phyloP scores from a whole-genome alignment of 2,797 vertebrate species.

The Megalops cyprinoides region DNA sequence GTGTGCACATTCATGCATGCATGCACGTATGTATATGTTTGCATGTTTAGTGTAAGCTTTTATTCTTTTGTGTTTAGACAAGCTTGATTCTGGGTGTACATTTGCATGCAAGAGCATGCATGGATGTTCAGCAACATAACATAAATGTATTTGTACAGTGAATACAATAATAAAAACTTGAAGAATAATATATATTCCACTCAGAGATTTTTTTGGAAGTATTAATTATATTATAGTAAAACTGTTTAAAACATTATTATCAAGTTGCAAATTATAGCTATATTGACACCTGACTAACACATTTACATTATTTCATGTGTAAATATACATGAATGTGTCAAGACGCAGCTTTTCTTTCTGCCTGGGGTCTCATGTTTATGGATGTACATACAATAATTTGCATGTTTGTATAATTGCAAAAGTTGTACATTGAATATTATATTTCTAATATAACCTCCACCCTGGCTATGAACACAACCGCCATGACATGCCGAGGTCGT shows the following conservation, averaged over 20 bases:
- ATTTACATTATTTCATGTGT: not conserved
- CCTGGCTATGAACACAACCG: not conserved
- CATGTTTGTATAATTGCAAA: not conserved
- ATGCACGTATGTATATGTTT: not conserved
- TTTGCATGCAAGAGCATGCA: not conserved
- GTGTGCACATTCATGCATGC: not conserved
- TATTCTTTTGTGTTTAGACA: not conserved
- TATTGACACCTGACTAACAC: not conserved
- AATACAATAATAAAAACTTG: not conserved
- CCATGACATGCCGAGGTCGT: not conserved
- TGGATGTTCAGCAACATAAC: not conserved
- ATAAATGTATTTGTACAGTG: not conserved
- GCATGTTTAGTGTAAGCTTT: too few relatives aligned
- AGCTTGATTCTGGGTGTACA: not conserved
- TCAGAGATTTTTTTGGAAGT: constrained; percentile 1
- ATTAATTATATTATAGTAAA: not conserved
- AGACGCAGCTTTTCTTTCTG: not conserved
- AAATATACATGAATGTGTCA: not conserved
- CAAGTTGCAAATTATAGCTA: not conserved
- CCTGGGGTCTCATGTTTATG: not conserved
- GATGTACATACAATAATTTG: not conserved
- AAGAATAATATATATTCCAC: not conserved
- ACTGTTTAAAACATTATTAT: not conserved
- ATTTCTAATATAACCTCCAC: not conserved
- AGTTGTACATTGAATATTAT: not conserved